Conservation (phyloP, 2,888 invertebrate genomes). For the Cheilosia urbana region DNA sequence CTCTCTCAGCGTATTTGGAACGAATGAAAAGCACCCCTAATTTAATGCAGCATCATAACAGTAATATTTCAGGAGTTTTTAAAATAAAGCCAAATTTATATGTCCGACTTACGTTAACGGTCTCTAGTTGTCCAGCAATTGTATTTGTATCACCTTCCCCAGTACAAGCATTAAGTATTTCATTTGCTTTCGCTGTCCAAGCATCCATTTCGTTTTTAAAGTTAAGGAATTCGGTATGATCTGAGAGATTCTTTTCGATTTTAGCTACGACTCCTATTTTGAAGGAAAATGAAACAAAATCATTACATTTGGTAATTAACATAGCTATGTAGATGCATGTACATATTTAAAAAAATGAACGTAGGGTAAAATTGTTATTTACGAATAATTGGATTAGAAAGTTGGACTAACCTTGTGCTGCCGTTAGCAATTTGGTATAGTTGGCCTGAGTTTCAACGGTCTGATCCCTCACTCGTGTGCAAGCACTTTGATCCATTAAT, state of each 20-base stretch:
- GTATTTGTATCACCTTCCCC: conserved; percentile 91
- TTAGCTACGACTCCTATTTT: conserved; percentile 88
- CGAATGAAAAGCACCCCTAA: too few species aligned
- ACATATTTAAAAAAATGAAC: neutral
- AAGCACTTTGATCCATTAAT: conserved; percentile 93
- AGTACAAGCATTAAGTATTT: conserved; percentile 92
- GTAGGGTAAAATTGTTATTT: neutral
- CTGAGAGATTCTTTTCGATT: conserved; percentile 94
- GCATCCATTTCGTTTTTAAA: conserved; percentile 92
- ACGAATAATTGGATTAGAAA: neutral
- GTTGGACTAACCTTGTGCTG: conserved; percentile 87
- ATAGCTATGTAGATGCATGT: neutral
- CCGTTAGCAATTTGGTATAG: conserved; percentile 91
- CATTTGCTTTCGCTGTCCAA: conserved; percentile 93
- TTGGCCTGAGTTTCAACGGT: conserved; percentile 93
- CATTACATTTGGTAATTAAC: neutral
- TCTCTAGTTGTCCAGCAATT: conserved; percentile 92
- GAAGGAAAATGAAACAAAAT: conserved; percentile 33
- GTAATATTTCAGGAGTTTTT: too few species aligned
- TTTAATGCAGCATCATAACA: too few species aligned
- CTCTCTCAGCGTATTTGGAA: too few species aligned
- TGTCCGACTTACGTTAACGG: conserved; percentile 87
- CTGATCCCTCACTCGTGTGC: conserved; percentile 93
- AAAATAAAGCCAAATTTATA: neutral
- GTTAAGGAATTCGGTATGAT: conserved; percentile 95